Conservation (phyloP, 2,888 invertebrate species). For the Drosophila multiciliata region DNA sequence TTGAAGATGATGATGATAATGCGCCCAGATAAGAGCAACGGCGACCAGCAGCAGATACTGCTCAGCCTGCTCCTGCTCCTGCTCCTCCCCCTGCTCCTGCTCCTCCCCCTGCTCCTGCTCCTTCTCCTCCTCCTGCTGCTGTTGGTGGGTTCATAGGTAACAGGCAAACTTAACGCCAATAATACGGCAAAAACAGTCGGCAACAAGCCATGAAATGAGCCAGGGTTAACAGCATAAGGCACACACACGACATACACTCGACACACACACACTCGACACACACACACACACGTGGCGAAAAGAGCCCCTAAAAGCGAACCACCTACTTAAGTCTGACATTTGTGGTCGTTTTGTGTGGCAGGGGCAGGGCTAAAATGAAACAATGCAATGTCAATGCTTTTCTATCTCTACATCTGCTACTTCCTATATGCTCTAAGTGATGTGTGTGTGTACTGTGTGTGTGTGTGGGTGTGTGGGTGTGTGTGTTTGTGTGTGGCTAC, state of each 20-base stretch:
- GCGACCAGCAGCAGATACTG: conserved; percentile 12
- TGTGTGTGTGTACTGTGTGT: conserved; percentile 13
- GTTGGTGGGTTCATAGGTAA: conserved; percentile 67
- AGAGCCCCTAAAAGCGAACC: neutral
- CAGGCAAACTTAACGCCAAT: conserved; percentile 78
- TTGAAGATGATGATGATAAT: conserved; percentile 81
- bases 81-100: neutral
- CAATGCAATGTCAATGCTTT: conserved; percentile 51
- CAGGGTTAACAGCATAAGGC: conserved; percentile 1
- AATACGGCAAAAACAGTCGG: conserved; percentile 64
- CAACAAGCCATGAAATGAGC: conserved; percentile 76
- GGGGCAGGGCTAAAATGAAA: conserved; percentile 29
- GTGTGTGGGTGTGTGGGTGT: conserved; percentile 11
- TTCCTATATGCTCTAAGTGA: conserved; percentile 1
- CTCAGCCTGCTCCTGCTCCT: neutral
- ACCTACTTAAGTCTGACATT: conserved; percentile 34
- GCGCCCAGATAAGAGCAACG: conserved; percentile 60
- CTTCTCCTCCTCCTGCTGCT: neutral
- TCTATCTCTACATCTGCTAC: conserved; percentile 29
- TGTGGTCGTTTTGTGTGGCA: conserved; percentile 24
- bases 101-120: neutral
- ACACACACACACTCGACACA: neutral
- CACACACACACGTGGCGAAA: neutral
- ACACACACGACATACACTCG: neutral
- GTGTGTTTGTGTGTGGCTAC: conserved; percentile 42